Evolutionary conservation across 2,113 vertebrate species (phyloP), one percentile per base, ranked within the genome.

Genomic region (Crotalus helleri): DNA sequence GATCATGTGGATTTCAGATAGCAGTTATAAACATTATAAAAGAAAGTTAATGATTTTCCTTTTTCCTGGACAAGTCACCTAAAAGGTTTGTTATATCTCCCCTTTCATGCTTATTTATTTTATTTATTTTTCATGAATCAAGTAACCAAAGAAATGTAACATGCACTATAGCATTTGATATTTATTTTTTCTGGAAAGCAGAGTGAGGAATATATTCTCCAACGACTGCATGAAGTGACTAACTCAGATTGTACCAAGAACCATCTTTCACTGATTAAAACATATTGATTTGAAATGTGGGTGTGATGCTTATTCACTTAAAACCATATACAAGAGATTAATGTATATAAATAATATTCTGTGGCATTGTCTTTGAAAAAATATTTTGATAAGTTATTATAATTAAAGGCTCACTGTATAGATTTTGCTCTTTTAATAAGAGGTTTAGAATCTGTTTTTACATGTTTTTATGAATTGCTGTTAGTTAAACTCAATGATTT

Each of bases 401-500:
- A 51, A 53, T 3, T 53, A 55, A 90, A 55, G 29, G 86, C 2
- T 39, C 55, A 69, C 2, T 55, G 39, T 92, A 26, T 17, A 88
- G 64, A 69, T 26, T 69, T 59, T 87, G 54, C 49, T 64, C 3
- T 87, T 10, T 54, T 88, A 33, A 7, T 24, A 88, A 87, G 26
- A 74, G 7, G 8, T 24, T 23, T 85, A 26, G 64, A 92, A 81
- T 64, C 7, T 39, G 74, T 44, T 81, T 19, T 81, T 81, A 81
- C 74, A 81, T 44, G 44, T 81, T 17, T 33, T 92, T 9, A 93
- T 89, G 91, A 93, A 54, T 94, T 64, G 93, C 64, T 91, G 95
- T 2, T 89, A 23, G 93, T 93, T 92, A 95, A 93, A 94, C 1
- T 1, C 29, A 93, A n/a, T 7, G 0, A 95, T 92, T 19, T 94